Conservation (phyloP, 2,797 vertebrate species). For the Alca torda region DNA sequence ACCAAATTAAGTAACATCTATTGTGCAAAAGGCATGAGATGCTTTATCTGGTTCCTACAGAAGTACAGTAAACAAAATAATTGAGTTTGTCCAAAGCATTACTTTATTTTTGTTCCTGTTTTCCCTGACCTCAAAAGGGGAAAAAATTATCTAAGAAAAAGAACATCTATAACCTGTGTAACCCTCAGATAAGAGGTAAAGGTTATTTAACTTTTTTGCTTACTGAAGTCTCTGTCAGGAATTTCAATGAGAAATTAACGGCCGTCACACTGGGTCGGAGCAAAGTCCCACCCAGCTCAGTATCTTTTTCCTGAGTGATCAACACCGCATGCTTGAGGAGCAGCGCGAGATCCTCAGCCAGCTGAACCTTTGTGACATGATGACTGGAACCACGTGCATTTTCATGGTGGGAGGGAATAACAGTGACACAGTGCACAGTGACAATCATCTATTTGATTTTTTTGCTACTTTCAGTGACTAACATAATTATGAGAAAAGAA, state of each 20-base stretch:
- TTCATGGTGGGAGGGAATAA: background rate
- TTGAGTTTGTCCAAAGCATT: background rate
- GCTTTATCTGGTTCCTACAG: background rate
- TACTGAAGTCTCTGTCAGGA: background rate
- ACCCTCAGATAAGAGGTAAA: background rate
- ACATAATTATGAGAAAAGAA: background rate
- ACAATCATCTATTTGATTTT: background rate
- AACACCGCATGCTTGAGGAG: background rate
- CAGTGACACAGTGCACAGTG: background rate
- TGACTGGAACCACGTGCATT: background rate
- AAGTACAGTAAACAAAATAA: background rate
- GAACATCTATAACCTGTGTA: background rate
- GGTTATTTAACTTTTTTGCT: background rate
- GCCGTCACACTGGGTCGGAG: background rate
- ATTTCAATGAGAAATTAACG: background rate
- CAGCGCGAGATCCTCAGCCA: background rate
- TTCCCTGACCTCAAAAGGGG: background rate
- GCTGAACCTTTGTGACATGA: background rate
- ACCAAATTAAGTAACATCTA: background rate
- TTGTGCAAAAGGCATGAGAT: background rate
- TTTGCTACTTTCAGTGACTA: background rate
- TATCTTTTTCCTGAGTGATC: background rate
- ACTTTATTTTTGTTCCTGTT: background rate
- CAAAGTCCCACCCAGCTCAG: background rate
- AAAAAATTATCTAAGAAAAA: background rate